phyloP scores from a whole-genome alignment of 2,888 invertebrate species.

The Taphrorychus bicolor region DNA sequence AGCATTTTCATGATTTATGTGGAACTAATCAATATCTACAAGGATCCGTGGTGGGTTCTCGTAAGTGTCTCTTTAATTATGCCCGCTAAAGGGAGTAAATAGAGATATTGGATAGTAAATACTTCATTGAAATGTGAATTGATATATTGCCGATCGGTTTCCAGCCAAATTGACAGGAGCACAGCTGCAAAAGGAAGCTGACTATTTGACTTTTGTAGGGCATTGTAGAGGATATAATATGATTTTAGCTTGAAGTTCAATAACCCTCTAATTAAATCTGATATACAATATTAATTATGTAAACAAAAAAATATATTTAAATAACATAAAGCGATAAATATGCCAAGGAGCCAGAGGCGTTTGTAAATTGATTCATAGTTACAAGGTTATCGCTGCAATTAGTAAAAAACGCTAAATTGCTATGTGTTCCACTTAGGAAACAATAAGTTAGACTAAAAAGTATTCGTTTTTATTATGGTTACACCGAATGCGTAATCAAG shows the following conservation, averaged over 20 bases:
- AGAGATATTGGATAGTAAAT: background rate
- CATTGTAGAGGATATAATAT: too few species aligned
- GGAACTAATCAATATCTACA: slow-evolving; percentile 1
- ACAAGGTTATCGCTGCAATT: background rate
- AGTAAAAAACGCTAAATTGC: background rate
- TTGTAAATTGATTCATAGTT: background rate
- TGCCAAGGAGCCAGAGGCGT: background rate
- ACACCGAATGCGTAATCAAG: background rate
- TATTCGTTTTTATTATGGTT: too few species aligned
- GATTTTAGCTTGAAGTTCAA: background rate
- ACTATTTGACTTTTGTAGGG: too few species aligned
- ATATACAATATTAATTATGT: background rate
- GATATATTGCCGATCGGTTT: background rate
- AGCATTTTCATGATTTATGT: slow-evolving; percentile 18
- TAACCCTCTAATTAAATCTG: background rate
- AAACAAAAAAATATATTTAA: background rate
- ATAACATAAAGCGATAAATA: background rate
- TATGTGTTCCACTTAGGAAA: background rate
- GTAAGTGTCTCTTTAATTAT: slow-evolving; percentile 2
- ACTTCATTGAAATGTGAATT: background rate
- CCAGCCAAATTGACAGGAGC: too few species aligned
- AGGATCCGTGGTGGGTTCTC: background rate
- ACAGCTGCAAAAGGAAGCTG: too few species aligned
- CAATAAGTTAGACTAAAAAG: background rate
- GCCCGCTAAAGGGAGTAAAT: background rate